Evolutionary conservation across 2,888 invertebrate species (phyloP).

Genomic region (Drosophila rellima): DNA sequence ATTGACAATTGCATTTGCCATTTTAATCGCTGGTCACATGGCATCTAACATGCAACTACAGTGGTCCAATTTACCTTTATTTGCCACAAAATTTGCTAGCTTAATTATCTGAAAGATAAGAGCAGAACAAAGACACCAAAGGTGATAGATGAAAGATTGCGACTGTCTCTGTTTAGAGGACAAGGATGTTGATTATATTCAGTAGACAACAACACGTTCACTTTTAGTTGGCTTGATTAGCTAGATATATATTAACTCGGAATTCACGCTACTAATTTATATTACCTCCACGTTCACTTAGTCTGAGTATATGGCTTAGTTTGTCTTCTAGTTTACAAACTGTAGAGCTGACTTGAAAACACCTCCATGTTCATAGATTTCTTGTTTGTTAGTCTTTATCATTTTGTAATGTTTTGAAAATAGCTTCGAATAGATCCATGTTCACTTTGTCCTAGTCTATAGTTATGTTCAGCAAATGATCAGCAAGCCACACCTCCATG

Average conservation of each 20-base stretch:
- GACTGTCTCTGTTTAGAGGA: neutral
- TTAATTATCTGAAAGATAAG: constrained; percentile 11
- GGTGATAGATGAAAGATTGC: neutral
- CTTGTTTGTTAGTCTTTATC: no score
- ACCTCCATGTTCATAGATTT: neutral
- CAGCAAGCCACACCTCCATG: neutral
- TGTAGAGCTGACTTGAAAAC: no score
- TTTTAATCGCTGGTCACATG: constrained; percentile 13
- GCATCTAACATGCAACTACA: constrained; percentile 11
- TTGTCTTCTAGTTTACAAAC: neutral
- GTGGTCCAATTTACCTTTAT: constrained; percentile 22
- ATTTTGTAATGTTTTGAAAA: no score
- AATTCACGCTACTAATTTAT: no score
- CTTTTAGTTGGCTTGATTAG: neutral
- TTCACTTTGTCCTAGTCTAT: no score
- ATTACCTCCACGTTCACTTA: neutral
- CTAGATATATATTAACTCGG: neutral
- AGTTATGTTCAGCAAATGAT: no score
- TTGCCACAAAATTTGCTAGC: neutral
- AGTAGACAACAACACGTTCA: neutral
- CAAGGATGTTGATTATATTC: neutral
- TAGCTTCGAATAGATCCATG: neutral
- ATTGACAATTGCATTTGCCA: constrained; percentile 13
- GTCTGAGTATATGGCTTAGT: neutral
- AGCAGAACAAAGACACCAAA: neutral